Evolutionary conservation across 2,797 vertebrate species (phyloP), one percentile per base, ranked within the genome.

Genomic region (Chlorospingus flavigularis): DNA sequence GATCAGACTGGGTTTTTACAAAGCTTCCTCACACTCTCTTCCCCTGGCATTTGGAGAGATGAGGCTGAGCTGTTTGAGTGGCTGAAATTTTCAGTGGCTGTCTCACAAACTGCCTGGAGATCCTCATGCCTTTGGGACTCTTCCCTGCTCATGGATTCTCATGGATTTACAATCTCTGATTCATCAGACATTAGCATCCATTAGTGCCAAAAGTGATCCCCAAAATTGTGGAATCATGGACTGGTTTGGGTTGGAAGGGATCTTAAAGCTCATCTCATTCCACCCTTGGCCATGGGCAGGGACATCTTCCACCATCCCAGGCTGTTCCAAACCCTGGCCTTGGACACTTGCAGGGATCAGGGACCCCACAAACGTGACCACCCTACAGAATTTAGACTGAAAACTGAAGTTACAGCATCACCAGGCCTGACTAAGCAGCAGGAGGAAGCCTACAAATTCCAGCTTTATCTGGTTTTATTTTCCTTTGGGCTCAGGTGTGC

Each of bases 351-450:
- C 53, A 88, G 13, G 25, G 33, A 35, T 40, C 11, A 66, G 33
- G 7, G 12, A 40, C 20, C 20, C 39, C 57, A 17, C 10, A 33
- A 9, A 33, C 0, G 0, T 9, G 17, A 8, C 12, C 35, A 13
- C 19, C 7, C 14, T 24, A 1, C 6, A 23, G 7, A 8, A 58
- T 21, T 21, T 6, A 51, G 51, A 6, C 14, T 43, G 60, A 39
- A 76, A 70, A 50, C 19, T 15, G 39, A n/a, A 54, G 0, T 31
- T 26, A 14, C 0, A 7, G 51, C 55, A 45, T 9, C 0, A 0
- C 28, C 79, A 73, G 25, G 28, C 25, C 47, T 13, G 10, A 2
- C 9, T 21, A 42, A 33, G 2, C 9, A 28, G 11, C 33, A 7
- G 51, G 63, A 60, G 8, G 20, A 63, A 82, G 53, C 31, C 19